Base-by-base conservation (phyloP, 2,888 invertebrate species). In the Boloria euphrosyne region DNA sequence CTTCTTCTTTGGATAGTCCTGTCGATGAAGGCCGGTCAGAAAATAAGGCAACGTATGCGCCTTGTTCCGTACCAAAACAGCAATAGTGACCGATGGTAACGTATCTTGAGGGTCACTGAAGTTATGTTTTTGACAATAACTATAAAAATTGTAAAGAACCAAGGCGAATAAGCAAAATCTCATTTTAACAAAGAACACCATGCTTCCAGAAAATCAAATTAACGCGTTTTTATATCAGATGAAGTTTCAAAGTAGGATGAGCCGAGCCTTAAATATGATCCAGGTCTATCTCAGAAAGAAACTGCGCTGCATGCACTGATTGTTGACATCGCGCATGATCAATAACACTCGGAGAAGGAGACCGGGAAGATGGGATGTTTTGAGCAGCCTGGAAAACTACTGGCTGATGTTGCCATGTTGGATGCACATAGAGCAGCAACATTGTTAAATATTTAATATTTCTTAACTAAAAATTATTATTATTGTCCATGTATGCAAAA, bases 41-140 rank as follows among this genome's bases (percentile, higher is more conserved):
- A 98, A 97, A 84, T 96, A 97, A 0, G 99, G 98, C 78, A 99
- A 90, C 0, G 96, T 94, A 81, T 98, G 97, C 0, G 95, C 97
- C 89, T 99, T 98, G 84, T 99, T 98, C 68, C 98, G 93, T 44
- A 96, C 95, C 68, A 98, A 92, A 73, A 97, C 91, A 0, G 96
- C 95, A 75, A 98, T 94, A n/a, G 96, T 89, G 53, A 98, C 93
- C 0, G 96, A 96, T 0, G 97, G 96, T 75, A 64, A 53, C 64
- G 71, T 13, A 5, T 22, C 22, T 22, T 22, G n/a, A 22, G 22
- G 22, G 1, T 22, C 22, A 22, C 22, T 22, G 3, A 22, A 22
- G n/a, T n/a, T n/a, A n/a, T n/a, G n/a, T n/a, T 31, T 31, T 31
- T 31, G 31, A 31, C 31, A 31, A 1, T 0, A 7, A 7, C 6